A percentile compares a stretch with the other conserved stretches of the same genome.
Evolutionary conservation across 2,113 vertebrate species (phyloP).

Genomic region (Paracanthobrama guichenoti): DNA sequence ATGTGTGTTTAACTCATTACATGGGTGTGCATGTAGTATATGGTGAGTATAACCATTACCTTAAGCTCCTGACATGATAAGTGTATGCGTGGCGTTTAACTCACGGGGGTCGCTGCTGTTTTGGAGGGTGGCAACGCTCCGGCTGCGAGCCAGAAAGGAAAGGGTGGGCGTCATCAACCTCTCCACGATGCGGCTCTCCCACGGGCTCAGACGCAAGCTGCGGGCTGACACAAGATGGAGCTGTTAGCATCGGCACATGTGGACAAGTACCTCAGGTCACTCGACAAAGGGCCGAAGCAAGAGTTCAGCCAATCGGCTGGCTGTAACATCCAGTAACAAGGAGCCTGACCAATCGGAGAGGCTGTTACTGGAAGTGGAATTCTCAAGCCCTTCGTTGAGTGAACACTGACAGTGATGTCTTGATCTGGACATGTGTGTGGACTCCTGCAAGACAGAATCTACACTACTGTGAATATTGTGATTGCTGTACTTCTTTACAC

Average conservation of each 20-base stretch:
- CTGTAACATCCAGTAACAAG: not conserved
- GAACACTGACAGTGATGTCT: not conserved
- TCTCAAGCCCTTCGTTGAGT: not conserved
- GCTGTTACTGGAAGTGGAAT: not conserved
- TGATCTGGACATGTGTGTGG: not conserved
- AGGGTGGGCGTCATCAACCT: constrained; percentile 95
- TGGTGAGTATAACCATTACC: not conserved
- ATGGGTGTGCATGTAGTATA: not conserved
- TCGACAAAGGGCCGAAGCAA: not conserved
- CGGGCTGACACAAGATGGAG: constrained; percentile 80
- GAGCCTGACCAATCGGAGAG: not conserved
- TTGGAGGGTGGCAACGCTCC: constrained; percentile 88
- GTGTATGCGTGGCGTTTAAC: constrained; percentile 56
- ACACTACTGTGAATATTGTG: not conserved
- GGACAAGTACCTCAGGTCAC: not conserved
- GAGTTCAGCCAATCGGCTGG: not conserved
- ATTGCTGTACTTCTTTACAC: not conserved
- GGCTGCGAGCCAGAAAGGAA: constrained; percentile 93
- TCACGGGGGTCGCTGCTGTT: constrained; percentile 87
- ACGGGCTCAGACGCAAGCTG: constrained; percentile 90
- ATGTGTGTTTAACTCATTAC: not conserved
- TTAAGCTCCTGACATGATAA: not conserved
- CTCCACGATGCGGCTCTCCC: constrained; percentile 98
- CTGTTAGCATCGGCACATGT: constrained; percentile 52
- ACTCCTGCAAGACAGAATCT: not conserved